Percentiles rank a stretch among this genome's conserved stretches.
These are phyloP conservation scores for Noctua fimbriata DNA, from an alignment of 2,888 invertebrate species.

Conservation along the genomic window DNA sequence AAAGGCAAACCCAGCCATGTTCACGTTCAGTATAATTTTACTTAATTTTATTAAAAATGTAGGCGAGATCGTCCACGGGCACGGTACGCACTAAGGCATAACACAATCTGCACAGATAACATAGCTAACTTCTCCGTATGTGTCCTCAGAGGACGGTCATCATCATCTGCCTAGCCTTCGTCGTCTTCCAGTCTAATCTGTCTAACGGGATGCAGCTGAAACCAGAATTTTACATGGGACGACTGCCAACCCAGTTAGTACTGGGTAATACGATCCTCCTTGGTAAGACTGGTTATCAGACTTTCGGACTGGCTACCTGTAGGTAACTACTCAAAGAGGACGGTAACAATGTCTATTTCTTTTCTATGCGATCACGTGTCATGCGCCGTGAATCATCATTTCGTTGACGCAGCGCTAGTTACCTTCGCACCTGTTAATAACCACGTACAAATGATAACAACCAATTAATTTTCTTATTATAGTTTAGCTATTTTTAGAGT, in stretches of 20 bases:
- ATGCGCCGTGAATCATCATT: neutral
- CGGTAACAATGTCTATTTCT: no score
- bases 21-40: no score
- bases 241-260: neutral
- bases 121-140: no score
- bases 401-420: neutral
- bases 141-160: no score
- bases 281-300: neutral
- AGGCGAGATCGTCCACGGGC: no score
- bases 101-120: no score
- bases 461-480: neutral
- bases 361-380: conserved; percentile 4
- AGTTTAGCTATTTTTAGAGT: neutral
- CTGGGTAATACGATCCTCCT: neutral
- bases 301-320: neutral
- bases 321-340: neutral
- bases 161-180: no score
- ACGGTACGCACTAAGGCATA: no score
- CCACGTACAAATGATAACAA: conserved; percentile 5
- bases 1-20: no score
- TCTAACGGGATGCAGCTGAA: neutral
- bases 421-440: conserved; percentile 10
- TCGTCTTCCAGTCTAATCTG: no score
- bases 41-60: no score
- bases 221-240: neutral